phyloP scores from a whole-genome alignment of 2,797 vertebrate genomes.

The Poecilia picta region DNA sequence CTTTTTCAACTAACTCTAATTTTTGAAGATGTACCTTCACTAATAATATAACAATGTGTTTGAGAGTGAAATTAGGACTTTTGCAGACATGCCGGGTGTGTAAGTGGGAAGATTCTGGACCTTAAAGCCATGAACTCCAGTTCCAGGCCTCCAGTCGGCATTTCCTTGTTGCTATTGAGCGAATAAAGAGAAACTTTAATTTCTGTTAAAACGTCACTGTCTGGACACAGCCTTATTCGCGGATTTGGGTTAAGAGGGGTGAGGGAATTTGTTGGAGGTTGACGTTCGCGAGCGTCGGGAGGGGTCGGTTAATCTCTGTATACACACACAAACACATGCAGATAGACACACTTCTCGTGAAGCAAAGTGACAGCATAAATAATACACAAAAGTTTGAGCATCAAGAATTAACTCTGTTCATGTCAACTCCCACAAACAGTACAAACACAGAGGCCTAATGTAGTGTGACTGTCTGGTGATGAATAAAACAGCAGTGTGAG shows the following conservation, averaged over 20 bases:
- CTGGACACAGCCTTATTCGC: constrained; percentile 49
- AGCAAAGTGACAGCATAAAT: constrained; percentile 16
- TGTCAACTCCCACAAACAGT: background rate
- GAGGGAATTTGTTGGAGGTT: constrained; percentile 15
- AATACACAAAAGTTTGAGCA: constrained; percentile 13
- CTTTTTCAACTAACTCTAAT: background rate
- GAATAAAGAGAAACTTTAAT: constrained; percentile 35
- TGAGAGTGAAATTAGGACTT: too few species aligned
- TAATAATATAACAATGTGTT: constrained; percentile 33
- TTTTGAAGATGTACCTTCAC: constrained; percentile 5
- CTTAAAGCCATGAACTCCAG: background rate
- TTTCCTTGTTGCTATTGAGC: background rate
- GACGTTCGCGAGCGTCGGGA: background rate
- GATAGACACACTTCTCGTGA: background rate
- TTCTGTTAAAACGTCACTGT: constrained; percentile 53
- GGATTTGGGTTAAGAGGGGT: constrained; percentile 47
- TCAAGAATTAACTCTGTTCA: background rate
- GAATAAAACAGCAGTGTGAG: constrained; percentile 47
- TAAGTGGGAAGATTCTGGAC: constrained; percentile 22
- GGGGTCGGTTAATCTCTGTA: constrained; percentile 36
- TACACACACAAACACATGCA: background rate
- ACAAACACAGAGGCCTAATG: constrained; percentile 28
- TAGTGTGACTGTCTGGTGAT: constrained; percentile 30
- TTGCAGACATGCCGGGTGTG: constrained; percentile 11
- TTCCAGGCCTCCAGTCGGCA: background rate